These are phyloP conservation scores for Hololepta plana DNA, from an alignment of 2,888 invertebrate genomes.

Conservation along the genomic window DNA sequence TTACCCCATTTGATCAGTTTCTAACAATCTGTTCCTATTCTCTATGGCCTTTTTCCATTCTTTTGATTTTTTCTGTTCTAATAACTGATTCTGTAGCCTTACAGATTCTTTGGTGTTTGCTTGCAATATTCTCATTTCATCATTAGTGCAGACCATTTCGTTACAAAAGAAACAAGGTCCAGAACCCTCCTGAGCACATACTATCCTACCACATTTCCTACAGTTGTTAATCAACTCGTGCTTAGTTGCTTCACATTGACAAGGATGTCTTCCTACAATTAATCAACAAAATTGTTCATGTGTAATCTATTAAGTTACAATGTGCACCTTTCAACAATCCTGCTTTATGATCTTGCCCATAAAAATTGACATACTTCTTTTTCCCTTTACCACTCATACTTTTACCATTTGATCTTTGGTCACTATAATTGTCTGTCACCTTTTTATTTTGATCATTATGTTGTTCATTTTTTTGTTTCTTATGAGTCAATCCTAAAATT, in stretches of 20 bases:
- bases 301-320: constrained; percentile 1
- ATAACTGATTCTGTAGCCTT: constrained; percentile 41
- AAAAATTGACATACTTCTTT: constrained; percentile 49
- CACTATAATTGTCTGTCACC: neutral
- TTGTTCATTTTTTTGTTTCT: constrained; percentile 9
- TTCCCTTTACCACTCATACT: constrained; percentile 8
- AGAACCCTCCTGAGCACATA: constrained; percentile 90
- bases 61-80: constrained; percentile 37
- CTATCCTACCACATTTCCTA: constrained; percentile 79
- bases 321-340: constrained; percentile 22
- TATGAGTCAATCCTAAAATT: constrained; percentile 10
- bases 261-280: constrained; percentile 57
- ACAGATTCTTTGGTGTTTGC: constrained; percentile 50
- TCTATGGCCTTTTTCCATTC: constrained; percentile 55
- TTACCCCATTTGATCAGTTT: constrained; percentile 68
- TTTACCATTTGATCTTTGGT: neutral
- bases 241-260: constrained; percentile 83
- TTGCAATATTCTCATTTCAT: constrained; percentile 48
- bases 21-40: constrained; percentile 63
- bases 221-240: constrained; percentile 90
- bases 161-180: constrained; percentile 93
- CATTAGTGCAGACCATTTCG: constrained; percentile 56
- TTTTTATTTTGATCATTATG: constrained; percentile 1
- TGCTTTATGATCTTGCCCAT: constrained; percentile 44
- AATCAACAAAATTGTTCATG: constrained; percentile 3